Evolutionary conservation across 2,888 invertebrate species (phyloP), one percentile per base, ranked within the genome.

Genomic region (Caradrina clavipalpis): DNA sequence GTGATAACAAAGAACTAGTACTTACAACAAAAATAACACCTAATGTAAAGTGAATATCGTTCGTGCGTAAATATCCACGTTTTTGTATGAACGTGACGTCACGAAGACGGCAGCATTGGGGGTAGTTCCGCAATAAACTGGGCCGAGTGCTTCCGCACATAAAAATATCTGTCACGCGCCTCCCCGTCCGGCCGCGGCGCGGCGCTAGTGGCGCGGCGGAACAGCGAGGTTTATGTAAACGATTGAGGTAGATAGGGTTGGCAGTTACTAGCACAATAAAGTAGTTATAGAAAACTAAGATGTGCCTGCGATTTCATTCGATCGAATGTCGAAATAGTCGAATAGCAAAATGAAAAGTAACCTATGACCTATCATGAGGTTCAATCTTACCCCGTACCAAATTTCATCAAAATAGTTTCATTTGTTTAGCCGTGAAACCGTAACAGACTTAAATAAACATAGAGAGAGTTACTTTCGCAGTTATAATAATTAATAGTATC

Each of bases 151-250:
- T 90, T 89, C 88, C 88, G 86, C 85, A 86, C 86, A 89, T 90
- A 91, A 90, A 91, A 89, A 88, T 88, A 88, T 86, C 87, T 88
- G 87, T 84, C 88, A 87, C 85, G 82, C 81, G 77, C 69, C 65
- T 76, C 66, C 62, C 62, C 63, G 57, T 63, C 66, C 73, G 69
- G 57, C 75, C 73, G 76, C 71, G 26, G 51, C 39, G 73, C 31
- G 65, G 85, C 78, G 73, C 77, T 76, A 76, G 71, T 58, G 59
- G 60, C 62, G 64, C 49, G 51, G 62, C 69, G 85, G 78, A 76
- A 84, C 75, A 68, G 42, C 63, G 45, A 61, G 63, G 72, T 84
- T 84, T 87, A 86, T 84, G 85, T 76, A 78, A 81, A 75, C 76
- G 59, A 80, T 59, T 17, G 10, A 26, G 21, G n/a, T 11, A 15